Conservation (phyloP, 1,140 invertebrate species). For the Lepidostoma basale region DNA sequence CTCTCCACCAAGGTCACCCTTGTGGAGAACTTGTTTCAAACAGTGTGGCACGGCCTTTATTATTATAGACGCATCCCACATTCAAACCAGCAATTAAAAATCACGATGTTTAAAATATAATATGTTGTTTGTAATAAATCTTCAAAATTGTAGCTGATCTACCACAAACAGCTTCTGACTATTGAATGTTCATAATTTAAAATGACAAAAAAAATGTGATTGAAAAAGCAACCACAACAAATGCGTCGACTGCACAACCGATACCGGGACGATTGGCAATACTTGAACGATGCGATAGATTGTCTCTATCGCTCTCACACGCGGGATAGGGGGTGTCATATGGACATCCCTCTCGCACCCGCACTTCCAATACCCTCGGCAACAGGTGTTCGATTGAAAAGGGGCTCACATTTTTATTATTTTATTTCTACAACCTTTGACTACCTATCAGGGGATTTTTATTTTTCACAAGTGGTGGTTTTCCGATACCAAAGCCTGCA, state of each 20-base stretch:
- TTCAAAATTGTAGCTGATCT: too few relatives aligned
- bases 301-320: conserved; percentile 15
- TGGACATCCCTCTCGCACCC: conserved; percentile 13
- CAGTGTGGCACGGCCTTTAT: too few relatives aligned
- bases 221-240: background rate
- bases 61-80: too few relatives aligned
- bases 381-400: conserved; percentile 26
- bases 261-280: conserved; percentile 24
- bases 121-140: too few relatives aligned
- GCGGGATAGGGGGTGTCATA: background rate
- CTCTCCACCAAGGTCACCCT: too few relatives aligned
- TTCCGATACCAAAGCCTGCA: conserved; percentile 28
- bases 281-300: conserved; percentile 25
- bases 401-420: conserved; percentile 27
- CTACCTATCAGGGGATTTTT: conserved; percentile 44
- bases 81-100: too few relatives aligned
- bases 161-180: too few relatives aligned
- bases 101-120: too few relatives aligned
- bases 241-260: background rate
- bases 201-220: too few relatives aligned
- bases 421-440: conserved; percentile 37
- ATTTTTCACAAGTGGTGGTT: conserved; percentile 36
- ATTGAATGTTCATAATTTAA: too few relatives aligned
- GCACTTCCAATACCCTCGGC: conserved; percentile 12
- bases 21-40: too few relatives aligned